Evolutionary conservation across 2,797 vertebrate genomes (phyloP).

Genomic region (Dromococcyx pavoninus): DNA sequence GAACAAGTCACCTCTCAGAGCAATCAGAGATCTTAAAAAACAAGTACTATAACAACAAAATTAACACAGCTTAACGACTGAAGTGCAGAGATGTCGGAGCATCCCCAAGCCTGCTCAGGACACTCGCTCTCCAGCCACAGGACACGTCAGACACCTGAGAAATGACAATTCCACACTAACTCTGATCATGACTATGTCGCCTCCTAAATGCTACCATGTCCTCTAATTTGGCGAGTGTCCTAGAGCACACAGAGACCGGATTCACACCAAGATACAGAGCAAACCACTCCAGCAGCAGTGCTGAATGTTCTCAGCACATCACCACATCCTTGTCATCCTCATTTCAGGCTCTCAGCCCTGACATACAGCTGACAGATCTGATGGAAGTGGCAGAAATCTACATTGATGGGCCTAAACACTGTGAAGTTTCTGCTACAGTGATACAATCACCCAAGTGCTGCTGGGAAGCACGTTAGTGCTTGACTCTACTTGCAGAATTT

Average conservation of each 20-base stretch:
- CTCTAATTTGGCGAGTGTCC: neutral
- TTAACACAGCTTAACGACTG: accelerated
- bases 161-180: neutral
- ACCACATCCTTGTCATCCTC: neutral
- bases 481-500: neutral
- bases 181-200: neutral
- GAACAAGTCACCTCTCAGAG: neutral
- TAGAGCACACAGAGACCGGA: neutral
- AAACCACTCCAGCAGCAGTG: neutral
- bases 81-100: neutral
- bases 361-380: neutral
- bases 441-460: neutral
- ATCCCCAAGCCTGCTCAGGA: neutral
- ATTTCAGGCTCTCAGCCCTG: neutral
- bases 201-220: neutral
- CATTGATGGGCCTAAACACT: neutral
- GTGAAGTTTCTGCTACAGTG: neutral
- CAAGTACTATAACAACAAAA: neutral
- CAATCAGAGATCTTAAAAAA: neutral
- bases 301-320: neutral
- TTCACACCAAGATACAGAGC: neutral
- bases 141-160: neutral
- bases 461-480: neutral
- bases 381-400: neutral
- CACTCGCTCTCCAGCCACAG: neutral